Conservation (phyloP, 64 coral and sea anemone genomes). For the Pocillopora verrucosa region DNA sequence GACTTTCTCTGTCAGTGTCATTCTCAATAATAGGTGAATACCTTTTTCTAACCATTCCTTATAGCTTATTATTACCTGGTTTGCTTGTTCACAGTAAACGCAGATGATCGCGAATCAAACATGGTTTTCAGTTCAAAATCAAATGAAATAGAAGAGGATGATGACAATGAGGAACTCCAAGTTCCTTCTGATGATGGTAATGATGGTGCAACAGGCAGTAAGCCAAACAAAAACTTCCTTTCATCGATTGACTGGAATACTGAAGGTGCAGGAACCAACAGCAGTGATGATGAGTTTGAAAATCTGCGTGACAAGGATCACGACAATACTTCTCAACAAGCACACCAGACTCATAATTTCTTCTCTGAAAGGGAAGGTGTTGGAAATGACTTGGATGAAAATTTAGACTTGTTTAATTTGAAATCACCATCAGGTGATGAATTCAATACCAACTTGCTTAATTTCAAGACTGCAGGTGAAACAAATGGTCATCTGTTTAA, state of each 20-base stretch:
- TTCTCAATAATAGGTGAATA: neutral
- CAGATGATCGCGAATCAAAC: constrained; percentile 85
- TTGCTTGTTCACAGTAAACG: constrained; percentile 56
- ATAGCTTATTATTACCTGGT: neutral
- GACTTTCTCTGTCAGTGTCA: neutral
- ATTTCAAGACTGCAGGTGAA: neutral
- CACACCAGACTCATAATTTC: constrained; percentile 39
- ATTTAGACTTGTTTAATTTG: constrained; percentile 82
- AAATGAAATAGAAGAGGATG: constrained; percentile 33
- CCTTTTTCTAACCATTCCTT: neutral
- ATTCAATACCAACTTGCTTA: constrained; percentile 10
- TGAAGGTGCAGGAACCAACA: neutral
- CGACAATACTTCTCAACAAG: neutral
- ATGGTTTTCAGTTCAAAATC: constrained; percentile 71
- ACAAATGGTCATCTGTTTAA: neutral
- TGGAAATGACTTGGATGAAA: neutral
- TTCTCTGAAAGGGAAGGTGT: constrained; percentile 45
- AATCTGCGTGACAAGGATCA: constrained; percentile 6
- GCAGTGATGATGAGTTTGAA: constrained; percentile 76
- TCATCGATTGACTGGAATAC: constrained; percentile 55
- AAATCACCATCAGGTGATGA: constrained; percentile 36
- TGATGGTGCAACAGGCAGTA: neutral
- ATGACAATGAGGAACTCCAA: constrained; percentile 2
- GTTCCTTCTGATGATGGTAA: neutral
- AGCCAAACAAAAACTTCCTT: constrained; percentile 43